Percentiles rank a stretch among this genome's conserved stretches.
Evolutionary conservation across 2,797 vertebrate species (phyloP).

Genomic region (Argya squamiceps): DNA sequence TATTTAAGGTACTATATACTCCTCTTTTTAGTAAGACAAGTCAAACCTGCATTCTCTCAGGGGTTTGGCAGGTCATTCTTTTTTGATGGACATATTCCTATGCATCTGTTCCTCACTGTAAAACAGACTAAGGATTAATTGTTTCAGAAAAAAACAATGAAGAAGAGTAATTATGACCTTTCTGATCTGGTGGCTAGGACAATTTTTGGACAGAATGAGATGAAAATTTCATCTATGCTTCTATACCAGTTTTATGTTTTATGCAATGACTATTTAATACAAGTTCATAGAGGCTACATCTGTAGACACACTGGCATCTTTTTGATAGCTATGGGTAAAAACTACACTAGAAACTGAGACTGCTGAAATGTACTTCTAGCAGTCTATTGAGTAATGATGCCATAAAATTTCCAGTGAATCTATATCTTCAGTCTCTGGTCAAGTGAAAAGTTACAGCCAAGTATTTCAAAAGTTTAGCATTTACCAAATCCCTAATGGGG

Average conservation of each 20-base stretch:
- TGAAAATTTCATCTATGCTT: not conserved
- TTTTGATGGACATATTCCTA: not conserved
- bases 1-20: not conserved
- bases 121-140: not conserved
- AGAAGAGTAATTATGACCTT: not conserved
- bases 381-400: not conserved
- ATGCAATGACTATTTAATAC: not conserved
- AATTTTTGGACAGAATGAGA: not conserved
- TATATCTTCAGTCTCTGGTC: not conserved
- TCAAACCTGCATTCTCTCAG: not conserved
- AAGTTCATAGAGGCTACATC: not conserved
- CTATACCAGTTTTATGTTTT: not conserved
- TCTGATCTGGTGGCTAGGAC: not conserved
- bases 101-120: not conserved
- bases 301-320: not conserved
- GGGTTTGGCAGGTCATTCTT: not conserved
- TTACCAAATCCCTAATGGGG: not conserved
- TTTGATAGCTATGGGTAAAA: not conserved
- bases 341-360: not conserved
- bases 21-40: not conserved
- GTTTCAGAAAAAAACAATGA: not conserved
- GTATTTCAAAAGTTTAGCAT: not conserved
- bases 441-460: not conserved
- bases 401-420: not conserved
- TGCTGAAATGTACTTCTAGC: not conserved